Base-by-base conservation (phyloP, 2,888 invertebrate genomes). In the Diplazon laetatorius region DNA sequence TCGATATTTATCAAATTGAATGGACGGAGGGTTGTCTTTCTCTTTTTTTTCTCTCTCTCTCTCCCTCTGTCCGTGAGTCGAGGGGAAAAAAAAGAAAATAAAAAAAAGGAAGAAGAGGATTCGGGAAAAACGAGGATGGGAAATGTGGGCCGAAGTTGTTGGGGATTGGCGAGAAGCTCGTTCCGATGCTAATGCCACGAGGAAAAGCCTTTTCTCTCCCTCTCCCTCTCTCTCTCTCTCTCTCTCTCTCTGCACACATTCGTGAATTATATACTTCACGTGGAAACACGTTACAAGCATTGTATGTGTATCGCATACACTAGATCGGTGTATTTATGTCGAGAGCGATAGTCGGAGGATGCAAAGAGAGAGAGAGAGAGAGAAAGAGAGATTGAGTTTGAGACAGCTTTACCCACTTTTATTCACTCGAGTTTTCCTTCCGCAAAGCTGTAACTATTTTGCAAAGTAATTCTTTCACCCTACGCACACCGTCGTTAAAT, bases 1-100 rank as follows among this genome's bases (percentile, higher is more conserved):
- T 88, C 88, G 85, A 89, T 87, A 87, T 88, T 87, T 89, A 88
- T 88, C 86, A 83, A 86, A 84, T 85, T 85, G 84, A 85, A 85
- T 84, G 76, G 83, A 77, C 79, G 78, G 82, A 80, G 80, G 78
- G 60, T 52, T 57, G 65, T 18, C 25, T 60, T 37, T 18, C n/a
- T n/a, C n/a, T n/a, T n/a, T n/a, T n/a, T n/a, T n/a, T n/a, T n/a
- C n/a, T n/a, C n/a, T n/a, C n/a, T n/a, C n/a, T n/a, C n/a, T n/a
- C n/a, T n/a, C n/a, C n/a, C n/a, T n/a, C n/a, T n/a, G n/a, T n/a
- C 39, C 52, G 30, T 25, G 59, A 10, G 52, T 35, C 52, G 37
- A 14, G 14, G 9, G 9, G 22, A 63, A 12, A 65, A 35, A 18
- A 18, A 50, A 22, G 35, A 30, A 14, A 3, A 22, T 4, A 14